Percentiles rank a stretch among this genome's conserved stretches.
Conservation (phyloP, 2,113 vertebrate species). For the Prionailurus viverrinus region DNA sequence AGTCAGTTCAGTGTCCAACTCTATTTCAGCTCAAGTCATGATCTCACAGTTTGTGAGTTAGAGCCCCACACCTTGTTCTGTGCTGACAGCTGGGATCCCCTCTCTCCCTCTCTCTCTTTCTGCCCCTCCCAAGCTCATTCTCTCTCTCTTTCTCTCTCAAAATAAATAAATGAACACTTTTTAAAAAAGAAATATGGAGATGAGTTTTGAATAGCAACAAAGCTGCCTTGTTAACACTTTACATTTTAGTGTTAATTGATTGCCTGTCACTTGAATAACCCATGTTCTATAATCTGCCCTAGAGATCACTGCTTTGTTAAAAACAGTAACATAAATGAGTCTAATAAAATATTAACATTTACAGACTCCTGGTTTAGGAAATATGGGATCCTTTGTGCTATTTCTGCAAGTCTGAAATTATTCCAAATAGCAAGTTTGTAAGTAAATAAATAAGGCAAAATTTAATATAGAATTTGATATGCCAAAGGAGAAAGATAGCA, state of each 20-base stretch:
- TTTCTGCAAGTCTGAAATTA: not conserved
- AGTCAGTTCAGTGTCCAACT: no score
- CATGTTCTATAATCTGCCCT: not conserved
- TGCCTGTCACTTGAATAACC: not conserved
- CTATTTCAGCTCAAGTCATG: no score
- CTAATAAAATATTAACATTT: not conserved
- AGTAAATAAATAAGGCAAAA: not conserved
- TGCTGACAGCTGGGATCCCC: no score
- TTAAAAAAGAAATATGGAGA: constrained; percentile 71
- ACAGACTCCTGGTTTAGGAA: not conserved
- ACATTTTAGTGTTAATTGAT: not conserved
- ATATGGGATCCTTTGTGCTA: not conserved
- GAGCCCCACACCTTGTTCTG: no score
- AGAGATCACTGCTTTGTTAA: not conserved
- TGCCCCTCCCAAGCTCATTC: no score
- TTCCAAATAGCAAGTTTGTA: constrained; percentile 5
- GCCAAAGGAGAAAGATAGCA: not conserved
- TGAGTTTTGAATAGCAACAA: constrained; percentile 81
- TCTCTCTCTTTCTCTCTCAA: no score
- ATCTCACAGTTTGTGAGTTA: no score
- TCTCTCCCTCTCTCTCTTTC: no score
- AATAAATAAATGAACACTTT: no score
- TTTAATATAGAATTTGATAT: not conserved
- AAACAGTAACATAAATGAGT: not conserved
- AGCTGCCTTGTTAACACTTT: not conserved